phyloP scores from a whole-genome alignment of 2,113 vertebrate genomes.

The Pomatorhinus ruficollis region DNA sequence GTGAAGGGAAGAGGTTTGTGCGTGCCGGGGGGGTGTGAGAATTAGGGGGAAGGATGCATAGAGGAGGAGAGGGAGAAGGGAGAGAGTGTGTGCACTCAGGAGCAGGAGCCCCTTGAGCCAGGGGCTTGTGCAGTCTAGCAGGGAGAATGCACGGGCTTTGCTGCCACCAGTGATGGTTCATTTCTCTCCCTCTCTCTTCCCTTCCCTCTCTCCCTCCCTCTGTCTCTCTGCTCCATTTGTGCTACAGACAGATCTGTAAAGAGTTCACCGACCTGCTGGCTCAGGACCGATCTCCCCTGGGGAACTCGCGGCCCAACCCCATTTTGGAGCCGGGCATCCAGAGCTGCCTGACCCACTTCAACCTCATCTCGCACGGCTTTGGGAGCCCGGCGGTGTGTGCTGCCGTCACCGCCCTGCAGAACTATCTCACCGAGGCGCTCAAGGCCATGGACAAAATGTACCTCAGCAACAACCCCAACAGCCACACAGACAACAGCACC shows the following conservation, averaged over 20 bases:
- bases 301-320: constrained; percentile 96
- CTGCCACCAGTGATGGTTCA: constrained; percentile 8
- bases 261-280: constrained; percentile 99
- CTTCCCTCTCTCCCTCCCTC: background rate
- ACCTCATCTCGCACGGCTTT: constrained; percentile 99
- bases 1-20: background rate
- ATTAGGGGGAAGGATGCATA: background rate
- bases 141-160: background rate
- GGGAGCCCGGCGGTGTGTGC: constrained; percentile 97
- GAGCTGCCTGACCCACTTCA: constrained; percentile 99
- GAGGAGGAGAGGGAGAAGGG: background rate
- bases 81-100: rapidly evolving
- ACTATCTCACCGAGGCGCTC: constrained; percentile 99
- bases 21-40: background rate
- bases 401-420: constrained; percentile 97
- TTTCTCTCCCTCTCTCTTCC: background rate
- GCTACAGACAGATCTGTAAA: constrained; percentile 98
- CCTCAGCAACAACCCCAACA: constrained; percentile 98
- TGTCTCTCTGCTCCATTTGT: constrained; percentile 64
- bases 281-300: constrained; percentile 98
- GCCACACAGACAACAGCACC: constrained; percentile 95
- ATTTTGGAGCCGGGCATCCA: constrained; percentile 99
- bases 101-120: background rate
- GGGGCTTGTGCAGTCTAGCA: background rate
- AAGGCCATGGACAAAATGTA: constrained; percentile 99